Base-by-base conservation (phyloP, 2,888 invertebrate genomes). In the Colletes collaris region DNA sequence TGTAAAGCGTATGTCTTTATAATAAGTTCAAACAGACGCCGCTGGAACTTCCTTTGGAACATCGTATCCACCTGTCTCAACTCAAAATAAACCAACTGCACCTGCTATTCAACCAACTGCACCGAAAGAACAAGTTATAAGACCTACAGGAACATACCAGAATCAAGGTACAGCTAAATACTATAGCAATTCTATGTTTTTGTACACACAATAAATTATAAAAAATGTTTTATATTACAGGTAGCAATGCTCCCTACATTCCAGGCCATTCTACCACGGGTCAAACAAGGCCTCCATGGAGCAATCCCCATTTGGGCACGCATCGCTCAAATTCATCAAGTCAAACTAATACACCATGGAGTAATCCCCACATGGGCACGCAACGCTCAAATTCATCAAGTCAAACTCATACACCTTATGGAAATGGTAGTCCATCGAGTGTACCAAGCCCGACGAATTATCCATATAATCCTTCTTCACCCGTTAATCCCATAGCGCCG, bases 71-170 rank as follows among this genome's bases (percentile, higher is more conserved):
- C 27, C 27, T 27, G 27, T 75, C 40, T 6, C 37, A 19, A 75
- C 66, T 7, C 76, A 86, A 4, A 73, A 7, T 3, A 86, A n/a
- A 35, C 83, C 79, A 64, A 71, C 27, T 56, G 64, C 79, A 52
- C 8, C 67, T 16, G 40, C 2, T 56, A 35, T 46, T 7, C 27
- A 74, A 1, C 77, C 79, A 19, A 78, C 81, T 16, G 80, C 76
- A 19, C 81, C 79, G 13, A 13, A 40, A 8, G 60, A 63, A 35
- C 49, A 55, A 27, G 13, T 64, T 35, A 55, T 73, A 11, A 83
- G 66, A 73, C 35, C 66, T 50, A 13, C 55, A 4, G 40, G 0
- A n/a, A 37, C 8, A 7, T 50, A 53, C 13, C 75, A 56, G 62
- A 76, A 7, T 46, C 75, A 76, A 49, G 73, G 85, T 82, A 79